These are phyloP conservation scores for Taeniopygia guttata DNA, from an alignment of 2,797 vertebrate species.

Conservation along the genomic window DNA sequence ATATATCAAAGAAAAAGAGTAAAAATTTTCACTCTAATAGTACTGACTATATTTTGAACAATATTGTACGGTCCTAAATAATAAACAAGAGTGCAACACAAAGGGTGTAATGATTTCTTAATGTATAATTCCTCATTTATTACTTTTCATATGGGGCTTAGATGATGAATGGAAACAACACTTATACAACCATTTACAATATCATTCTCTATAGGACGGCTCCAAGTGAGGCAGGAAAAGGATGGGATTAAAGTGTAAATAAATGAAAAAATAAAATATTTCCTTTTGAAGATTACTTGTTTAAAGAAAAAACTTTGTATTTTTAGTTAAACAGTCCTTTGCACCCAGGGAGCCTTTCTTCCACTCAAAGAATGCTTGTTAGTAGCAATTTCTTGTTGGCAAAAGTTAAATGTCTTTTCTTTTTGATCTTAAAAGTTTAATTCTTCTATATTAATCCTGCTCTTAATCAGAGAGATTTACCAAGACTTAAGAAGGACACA, in stretches of 20 bases:
- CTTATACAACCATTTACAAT: neutral
- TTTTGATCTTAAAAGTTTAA: slow-evolving; percentile 58
- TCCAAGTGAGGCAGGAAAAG: neutral
- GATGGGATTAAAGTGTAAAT: slow-evolving; percentile 11
- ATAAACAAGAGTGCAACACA: neutral
- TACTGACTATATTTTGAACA: neutral
- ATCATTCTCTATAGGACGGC: neutral
- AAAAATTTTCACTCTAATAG: neutral
- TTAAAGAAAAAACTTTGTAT: neutral
- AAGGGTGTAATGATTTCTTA: neutral
- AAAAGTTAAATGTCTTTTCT: slow-evolving; percentile 37
- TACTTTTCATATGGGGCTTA: neutral
- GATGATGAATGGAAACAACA: neutral
- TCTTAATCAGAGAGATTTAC: slow-evolving; percentile 55
- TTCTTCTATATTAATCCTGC: slow-evolving; percentile 54
- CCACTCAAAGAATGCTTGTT: slow-evolving; percentile 24
- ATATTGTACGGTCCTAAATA: neutral
- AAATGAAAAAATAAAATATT: slow-evolving; percentile 18
- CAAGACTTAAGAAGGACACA: slow-evolving; percentile 42
- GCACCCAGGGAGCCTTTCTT: slow-evolving; percentile 13
- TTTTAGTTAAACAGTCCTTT: slow-evolving; percentile 25
- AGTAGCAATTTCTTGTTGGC: slow-evolving; percentile 43
- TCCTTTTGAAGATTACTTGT: slow-evolving; percentile 12
- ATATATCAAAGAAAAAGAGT: neutral
- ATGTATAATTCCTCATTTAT: neutral